A percentile compares a stretch with the other conserved stretches of the same genome.
Conservation (phyloP, 2,797 vertebrate genomes). For the Platyrinchus mystaceus region DNA sequence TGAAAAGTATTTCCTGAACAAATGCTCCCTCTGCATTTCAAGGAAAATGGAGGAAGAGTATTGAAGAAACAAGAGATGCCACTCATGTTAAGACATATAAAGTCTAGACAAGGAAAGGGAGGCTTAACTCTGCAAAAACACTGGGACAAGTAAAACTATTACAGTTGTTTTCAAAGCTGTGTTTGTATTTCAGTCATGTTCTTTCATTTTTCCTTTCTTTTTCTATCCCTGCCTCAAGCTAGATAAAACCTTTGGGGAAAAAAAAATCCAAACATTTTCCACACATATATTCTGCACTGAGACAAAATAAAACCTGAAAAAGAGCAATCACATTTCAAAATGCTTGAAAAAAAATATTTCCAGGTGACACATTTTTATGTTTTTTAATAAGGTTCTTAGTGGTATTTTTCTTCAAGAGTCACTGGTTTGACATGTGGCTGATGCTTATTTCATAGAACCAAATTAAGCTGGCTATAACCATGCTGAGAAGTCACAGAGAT, state of each 20-base stretch:
- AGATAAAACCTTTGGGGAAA: background rate
- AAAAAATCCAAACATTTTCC: background rate
- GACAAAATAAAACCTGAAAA: background rate
- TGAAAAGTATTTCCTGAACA: background rate
- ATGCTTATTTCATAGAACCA: background rate
- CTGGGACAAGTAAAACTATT: background rate
- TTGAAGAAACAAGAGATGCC: background rate
- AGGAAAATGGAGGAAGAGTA: background rate
- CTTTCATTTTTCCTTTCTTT: background rate
- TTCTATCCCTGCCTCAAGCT: background rate
- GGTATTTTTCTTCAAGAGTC: background rate
- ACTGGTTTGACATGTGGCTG: background rate
- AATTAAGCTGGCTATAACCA: background rate
- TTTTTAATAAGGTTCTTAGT: background rate
- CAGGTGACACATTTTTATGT: background rate
- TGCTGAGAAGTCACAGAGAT: background rate
- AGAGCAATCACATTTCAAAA: background rate
- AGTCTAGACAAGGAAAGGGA: background rate
- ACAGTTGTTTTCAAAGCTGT: background rate
- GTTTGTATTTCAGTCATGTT: background rate
- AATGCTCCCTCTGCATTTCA: background rate
- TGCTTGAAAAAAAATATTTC: background rate
- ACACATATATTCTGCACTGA: background rate
- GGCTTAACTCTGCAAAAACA: background rate
- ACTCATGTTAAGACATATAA: background rate